These are phyloP conservation scores for Arge pagana DNA, from an alignment of 2,888 invertebrate species.

Conservation along the genomic window DNA sequence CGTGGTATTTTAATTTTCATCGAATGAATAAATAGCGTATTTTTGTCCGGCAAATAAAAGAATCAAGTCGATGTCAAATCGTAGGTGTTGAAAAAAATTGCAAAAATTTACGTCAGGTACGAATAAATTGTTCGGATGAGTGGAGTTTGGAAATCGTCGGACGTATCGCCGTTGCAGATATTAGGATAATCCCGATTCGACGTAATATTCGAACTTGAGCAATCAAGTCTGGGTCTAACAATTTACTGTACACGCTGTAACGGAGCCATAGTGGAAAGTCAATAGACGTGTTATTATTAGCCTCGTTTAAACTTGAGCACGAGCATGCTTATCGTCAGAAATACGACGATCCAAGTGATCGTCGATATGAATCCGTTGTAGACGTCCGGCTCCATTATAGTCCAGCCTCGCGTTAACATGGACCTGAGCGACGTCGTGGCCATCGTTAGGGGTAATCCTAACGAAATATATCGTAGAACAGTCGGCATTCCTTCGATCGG, in stretches of 20 bases:
- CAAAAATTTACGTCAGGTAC: too few relatives aligned
- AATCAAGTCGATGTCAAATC: too few relatives aligned
- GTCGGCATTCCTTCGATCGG: conserved; percentile 95
- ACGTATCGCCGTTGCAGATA: too few relatives aligned
- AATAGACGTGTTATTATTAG: conserved; percentile 54
- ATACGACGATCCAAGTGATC: conserved; percentile 81
- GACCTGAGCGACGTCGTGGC: conserved; percentile 91
- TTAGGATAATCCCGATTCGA: too few relatives aligned
- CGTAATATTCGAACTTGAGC: conserved; percentile 1
- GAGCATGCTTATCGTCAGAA: conserved; percentile 78
- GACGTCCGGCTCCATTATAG: conserved; percentile 77
- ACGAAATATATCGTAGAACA: conserved; percentile 79
- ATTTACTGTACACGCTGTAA: conserved; percentile 23
- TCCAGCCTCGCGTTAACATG: conserved; percentile 88
- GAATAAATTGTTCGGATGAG: too few relatives aligned
- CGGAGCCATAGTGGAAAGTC: not conserved
- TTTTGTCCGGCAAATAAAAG: too few relatives aligned
- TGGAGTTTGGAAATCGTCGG: too few relatives aligned
- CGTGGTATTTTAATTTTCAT: too few relatives aligned
- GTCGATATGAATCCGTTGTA: conserved; percentile 88
- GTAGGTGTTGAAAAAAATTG: too few relatives aligned
- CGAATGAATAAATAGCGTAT: too few relatives aligned
- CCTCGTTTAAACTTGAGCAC: conserved; percentile 82
- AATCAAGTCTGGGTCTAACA: conserved; percentile 10
- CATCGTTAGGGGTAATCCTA: conserved; percentile 83